Evolutionary conservation across 2,113 vertebrate genomes (phyloP).

Genomic region (Eurystomus gularis): DNA sequence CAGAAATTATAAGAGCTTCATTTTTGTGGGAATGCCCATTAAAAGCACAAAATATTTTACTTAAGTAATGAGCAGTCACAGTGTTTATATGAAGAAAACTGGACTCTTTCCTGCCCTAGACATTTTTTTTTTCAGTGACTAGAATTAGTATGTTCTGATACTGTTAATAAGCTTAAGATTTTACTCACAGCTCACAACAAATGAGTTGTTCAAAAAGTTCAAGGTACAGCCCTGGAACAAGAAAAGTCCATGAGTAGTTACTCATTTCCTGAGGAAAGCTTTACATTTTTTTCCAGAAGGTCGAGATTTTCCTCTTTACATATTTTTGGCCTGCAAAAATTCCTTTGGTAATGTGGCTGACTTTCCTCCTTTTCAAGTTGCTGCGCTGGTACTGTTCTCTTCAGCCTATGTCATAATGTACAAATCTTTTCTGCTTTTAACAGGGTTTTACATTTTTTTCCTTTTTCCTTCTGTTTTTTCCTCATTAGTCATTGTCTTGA

Average conservation of each 20-base stretch:
- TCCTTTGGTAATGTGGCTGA: not conserved
- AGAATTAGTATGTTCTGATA: not conserved
- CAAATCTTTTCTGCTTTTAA: not conserved
- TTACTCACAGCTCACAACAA: not conserved
- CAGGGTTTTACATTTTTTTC: not conserved
- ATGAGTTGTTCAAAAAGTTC: not conserved
- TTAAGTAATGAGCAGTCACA: not conserved
- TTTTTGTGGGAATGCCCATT: not conserved
- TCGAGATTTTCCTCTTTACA: not conserved
- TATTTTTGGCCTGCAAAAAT: not conserved
- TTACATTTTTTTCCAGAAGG: not conserved
- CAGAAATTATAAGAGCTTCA: not conserved
- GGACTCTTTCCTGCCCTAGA: not conserved
- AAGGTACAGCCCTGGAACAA: not conserved
- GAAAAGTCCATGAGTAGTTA: not conserved
- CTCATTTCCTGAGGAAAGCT: not conserved
- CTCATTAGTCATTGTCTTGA: not conserved
- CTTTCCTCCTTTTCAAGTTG: not conserved
- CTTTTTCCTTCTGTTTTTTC: accelerated
- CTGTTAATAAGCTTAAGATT: not conserved
- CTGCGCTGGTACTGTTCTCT: not conserved
- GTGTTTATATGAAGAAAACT: not conserved
- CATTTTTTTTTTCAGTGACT: not conserved
- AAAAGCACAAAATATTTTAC: not conserved
- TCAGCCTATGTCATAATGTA: not conserved